A percentile compares a stretch with the other conserved stretches of the same genome.
Evolutionary conservation across 35 echinoderm and acorn worm genomes (phyloP).

Genomic region (Ophiothrix spiculata): DNA sequence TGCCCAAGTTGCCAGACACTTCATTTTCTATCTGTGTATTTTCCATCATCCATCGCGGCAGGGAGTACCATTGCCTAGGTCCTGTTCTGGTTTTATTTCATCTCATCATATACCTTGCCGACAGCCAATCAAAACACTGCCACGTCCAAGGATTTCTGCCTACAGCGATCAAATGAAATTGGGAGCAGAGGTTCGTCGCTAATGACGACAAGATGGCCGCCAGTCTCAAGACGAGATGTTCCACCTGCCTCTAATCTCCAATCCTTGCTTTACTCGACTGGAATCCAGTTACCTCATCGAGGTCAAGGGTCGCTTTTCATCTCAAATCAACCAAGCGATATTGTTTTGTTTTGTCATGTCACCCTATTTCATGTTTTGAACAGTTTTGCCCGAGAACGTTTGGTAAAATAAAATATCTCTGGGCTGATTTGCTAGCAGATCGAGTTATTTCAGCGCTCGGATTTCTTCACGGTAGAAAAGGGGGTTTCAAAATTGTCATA

Average conservation of each 20-base stretch:
- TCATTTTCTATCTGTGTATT: too few species aligned
- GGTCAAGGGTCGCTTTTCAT: not conserved
- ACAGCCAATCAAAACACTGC: not conserved
- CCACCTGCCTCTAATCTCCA: not conserved
- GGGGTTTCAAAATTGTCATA: not conserved
- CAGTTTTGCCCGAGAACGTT: not conserved
- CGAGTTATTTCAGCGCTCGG: not conserved
- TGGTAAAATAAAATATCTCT: not conserved
- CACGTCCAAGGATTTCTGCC: not conserved
- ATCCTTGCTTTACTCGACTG: not conserved
- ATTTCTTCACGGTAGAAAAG: not conserved
- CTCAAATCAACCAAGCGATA: not conserved
- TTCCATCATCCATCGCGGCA: too few species aligned
- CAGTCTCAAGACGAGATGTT: not conserved
- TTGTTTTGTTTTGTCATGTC: not conserved
- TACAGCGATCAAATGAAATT: not conserved
- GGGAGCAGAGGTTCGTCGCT: constrained; percentile 1
- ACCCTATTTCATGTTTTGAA: not conserved
- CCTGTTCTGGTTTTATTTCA: not conserved
- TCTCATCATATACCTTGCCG: not conserved
- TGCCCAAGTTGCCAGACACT: too few species aligned
- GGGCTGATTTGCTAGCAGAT: not conserved
- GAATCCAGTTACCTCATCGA: not conserved
- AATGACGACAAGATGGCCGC: constrained; percentile 5
- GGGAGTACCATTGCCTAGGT: too few species aligned